Evolutionary conservation across 2,888 invertebrate genomes (phyloP), one percentile per base, ranked within the genome.

Genomic region (Caradrina clavipalpis): DNA sequence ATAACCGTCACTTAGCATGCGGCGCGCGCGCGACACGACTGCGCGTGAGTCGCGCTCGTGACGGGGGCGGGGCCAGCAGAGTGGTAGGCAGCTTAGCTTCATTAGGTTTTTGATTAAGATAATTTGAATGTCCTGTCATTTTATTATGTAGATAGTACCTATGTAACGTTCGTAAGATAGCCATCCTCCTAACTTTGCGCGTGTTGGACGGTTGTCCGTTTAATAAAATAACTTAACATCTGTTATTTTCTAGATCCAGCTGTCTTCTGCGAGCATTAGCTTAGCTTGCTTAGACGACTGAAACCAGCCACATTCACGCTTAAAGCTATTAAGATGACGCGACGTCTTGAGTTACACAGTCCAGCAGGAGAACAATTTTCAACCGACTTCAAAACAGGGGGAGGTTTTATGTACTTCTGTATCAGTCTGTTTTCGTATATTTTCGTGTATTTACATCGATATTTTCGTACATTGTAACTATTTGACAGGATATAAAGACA

Each of bases 1-100:
- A 63, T 80, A 67, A 53, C 75, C 59, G 80, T 21, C 80, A 75
- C 76, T 80, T 75, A 45, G 55, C 76, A 80, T 76, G 54, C 75
- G 58, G 1, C 42, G 22, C 55, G 17, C 68, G 68, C 76, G 45
- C 62, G 22, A 22, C 65, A 65, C 65, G 65, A 45, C 39, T 59
- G 72, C 78, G 54, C 76, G 76, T 80, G 76, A 47, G 74, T 49
- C 31, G 70, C n/a, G 54, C 55, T 54, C 77, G 77, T 80, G 76
- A 80, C 81, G 77, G 81, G 80, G 76, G 81, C 76, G 76, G 62
- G 76, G 63, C 58, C 54, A 19, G 19, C n/a, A 7, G 10, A n/a
- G 11, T 39, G 11, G 59, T 42, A 65, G 57, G 19, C 17, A 31
- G 59, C 47, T 42, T 21, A 42, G 47, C 35, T 50, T 69, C 62